A percentile compares a stretch with the other conserved stretches of the same genome.
phyloP scores from a whole-genome alignment of 2,797 vertebrate species.

The Cheirogaleus major region DNA sequence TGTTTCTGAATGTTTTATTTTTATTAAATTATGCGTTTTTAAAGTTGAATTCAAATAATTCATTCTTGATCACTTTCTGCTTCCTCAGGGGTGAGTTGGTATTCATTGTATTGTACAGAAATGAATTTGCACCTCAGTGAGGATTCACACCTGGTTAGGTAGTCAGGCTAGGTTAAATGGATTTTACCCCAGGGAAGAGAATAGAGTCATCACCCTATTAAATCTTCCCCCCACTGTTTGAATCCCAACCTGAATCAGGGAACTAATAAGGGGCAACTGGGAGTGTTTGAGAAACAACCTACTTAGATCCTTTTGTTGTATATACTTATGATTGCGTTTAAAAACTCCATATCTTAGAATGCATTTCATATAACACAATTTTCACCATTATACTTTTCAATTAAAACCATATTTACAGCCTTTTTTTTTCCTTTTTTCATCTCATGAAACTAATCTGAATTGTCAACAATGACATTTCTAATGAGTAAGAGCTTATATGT shows the following conservation, averaged over 20 bases:
- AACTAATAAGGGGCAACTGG: neutral
- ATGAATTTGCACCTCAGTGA: constrained; percentile 51
- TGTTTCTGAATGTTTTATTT: neutral
- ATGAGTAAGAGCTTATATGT: neutral
- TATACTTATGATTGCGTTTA: neutral
- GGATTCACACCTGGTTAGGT: constrained; percentile 33
- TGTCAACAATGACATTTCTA: neutral
- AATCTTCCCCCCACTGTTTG: constrained; percentile 14
- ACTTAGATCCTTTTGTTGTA: neutral
- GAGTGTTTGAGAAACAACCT: neutral
- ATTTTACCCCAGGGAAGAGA: constrained; percentile 4
- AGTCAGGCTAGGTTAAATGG: constrained; percentile 20
- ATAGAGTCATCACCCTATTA: constrained; percentile 27
- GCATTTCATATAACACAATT: neutral
- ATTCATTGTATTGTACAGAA: neutral
- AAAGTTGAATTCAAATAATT: neutral
- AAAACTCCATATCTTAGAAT: neutral
- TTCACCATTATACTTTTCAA: neutral
- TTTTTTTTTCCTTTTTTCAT: neutral
- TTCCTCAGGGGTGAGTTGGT: neutral
- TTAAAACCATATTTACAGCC: neutral
- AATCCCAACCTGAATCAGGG: constrained; percentile 35
- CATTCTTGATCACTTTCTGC: neutral
- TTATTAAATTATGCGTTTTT: neutral
- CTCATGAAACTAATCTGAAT: neutral